phyloP scores from a whole-genome alignment of 2,113 vertebrate species.

The Chunga burmeisteri region DNA sequence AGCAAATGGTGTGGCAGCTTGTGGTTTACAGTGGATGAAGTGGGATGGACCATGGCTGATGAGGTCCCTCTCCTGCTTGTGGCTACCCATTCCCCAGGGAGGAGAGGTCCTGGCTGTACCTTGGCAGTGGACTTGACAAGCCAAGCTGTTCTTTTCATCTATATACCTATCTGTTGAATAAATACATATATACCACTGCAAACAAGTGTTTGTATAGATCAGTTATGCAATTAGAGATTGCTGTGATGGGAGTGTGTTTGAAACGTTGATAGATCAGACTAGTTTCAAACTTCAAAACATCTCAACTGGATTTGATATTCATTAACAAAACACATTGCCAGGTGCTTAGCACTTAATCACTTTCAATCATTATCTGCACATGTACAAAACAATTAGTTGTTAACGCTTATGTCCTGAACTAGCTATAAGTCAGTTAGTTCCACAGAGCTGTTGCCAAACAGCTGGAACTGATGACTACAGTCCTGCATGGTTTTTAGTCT shows the following conservation, averaged over 20 bases:
- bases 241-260: background rate
- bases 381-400: background rate
- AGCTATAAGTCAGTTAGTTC: background rate
- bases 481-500: background rate
- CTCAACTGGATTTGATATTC: background rate
- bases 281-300: background rate
- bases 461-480: background rate
- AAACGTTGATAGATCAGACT: background rate
- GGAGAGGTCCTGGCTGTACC: accelerated
- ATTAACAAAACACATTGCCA: background rate
- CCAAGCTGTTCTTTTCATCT: background rate
- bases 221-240: background rate
- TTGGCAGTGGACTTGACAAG: background rate
- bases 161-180: background rate
- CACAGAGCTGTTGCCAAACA: background rate
- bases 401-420: accelerated
- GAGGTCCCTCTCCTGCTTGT: background rate
- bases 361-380: background rate
- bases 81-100: background rate
- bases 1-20: background rate
- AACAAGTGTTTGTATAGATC: background rate
- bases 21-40: background rate
- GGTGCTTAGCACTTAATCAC: background rate
- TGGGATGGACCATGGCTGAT: background rate
- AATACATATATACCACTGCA: background rate